These are phyloP conservation scores for Alauda arvensis DNA, from an alignment of 2,797 vertebrate genomes.

Conservation along the genomic window DNA sequence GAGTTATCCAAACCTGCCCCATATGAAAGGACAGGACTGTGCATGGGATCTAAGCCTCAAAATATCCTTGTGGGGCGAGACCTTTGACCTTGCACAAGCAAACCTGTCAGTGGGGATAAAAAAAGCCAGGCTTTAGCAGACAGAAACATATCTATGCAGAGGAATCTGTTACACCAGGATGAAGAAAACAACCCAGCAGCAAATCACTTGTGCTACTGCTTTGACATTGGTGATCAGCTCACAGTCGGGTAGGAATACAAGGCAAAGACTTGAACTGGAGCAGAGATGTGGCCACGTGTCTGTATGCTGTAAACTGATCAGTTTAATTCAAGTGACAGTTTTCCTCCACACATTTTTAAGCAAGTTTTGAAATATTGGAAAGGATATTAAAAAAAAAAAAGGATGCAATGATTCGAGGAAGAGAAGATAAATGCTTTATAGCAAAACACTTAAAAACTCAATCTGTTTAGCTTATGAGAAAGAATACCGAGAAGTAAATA, in stretches of 20 bases:
- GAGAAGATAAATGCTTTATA: conserved; percentile 22
- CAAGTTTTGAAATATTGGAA: background rate
- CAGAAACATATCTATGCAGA: fast-evolving
- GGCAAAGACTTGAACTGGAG: background rate
- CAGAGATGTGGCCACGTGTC: background rate
- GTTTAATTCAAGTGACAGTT: background rate
- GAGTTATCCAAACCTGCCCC: background rate
- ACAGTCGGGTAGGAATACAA: background rate
- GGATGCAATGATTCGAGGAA: background rate
- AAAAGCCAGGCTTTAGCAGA: background rate
- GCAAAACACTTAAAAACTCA: conserved; percentile 20
- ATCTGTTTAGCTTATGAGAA: conserved; percentile 30
- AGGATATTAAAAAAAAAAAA: background rate
- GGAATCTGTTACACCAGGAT: background rate
- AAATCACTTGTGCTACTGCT: background rate
- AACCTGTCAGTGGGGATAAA: background rate
- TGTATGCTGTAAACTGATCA: background rate
- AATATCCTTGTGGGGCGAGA: background rate
- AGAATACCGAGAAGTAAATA: conserved; percentile 30
- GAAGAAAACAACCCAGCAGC: background rate
- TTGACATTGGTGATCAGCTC: background rate
- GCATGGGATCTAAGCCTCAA: background rate
- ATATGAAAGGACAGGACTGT: background rate
- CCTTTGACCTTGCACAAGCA: background rate
- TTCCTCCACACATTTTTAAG: background rate